phyloP scores from a whole-genome alignment of 35 echinoderm and acorn worm genomes.

The Antedon bifida region DNA sequence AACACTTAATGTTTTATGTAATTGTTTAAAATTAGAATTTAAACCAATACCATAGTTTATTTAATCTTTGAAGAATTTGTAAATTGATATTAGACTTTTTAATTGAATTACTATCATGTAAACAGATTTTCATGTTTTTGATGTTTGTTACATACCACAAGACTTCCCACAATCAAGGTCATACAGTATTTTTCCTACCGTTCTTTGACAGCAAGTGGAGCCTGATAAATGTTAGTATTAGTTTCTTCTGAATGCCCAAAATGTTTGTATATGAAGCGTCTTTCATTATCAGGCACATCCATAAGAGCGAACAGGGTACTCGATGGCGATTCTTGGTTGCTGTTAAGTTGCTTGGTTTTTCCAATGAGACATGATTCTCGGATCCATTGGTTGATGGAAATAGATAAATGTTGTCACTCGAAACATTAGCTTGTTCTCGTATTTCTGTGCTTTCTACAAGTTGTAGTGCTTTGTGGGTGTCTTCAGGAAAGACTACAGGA shows the following conservation, averaged over 20 bases:
- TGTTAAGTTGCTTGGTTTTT: slow-evolving; percentile 12
- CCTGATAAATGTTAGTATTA: slow-evolving; percentile 37
- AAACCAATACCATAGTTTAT: too few species aligned
- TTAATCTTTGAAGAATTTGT: too few species aligned
- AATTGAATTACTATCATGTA: too few species aligned
- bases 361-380: slow-evolving; percentile 5
- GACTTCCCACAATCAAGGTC: too few species aligned
- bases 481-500: slow-evolving; percentile 30
- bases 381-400: slow-evolving; percentile 19
- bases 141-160: too few species aligned
- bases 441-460: not conserved
- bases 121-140: too few species aligned
- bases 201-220: slow-evolving; percentile 39
- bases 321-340: slow-evolving; percentile 41
- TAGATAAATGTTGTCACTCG: not conserved
- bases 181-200: too few species aligned
- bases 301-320: slow-evolving; percentile 27
- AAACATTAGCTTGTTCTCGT: not conserved
- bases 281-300: slow-evolving; percentile 29
- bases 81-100: too few species aligned
- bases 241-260: slow-evolving; percentile 39
- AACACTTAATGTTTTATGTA: too few species aligned
- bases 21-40: too few species aligned
- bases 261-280: slow-evolving; percentile 46
- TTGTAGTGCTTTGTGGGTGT: not conserved